Conservation (phyloP, 1,140 invertebrate species). For the Cydia pomonella region DNA sequence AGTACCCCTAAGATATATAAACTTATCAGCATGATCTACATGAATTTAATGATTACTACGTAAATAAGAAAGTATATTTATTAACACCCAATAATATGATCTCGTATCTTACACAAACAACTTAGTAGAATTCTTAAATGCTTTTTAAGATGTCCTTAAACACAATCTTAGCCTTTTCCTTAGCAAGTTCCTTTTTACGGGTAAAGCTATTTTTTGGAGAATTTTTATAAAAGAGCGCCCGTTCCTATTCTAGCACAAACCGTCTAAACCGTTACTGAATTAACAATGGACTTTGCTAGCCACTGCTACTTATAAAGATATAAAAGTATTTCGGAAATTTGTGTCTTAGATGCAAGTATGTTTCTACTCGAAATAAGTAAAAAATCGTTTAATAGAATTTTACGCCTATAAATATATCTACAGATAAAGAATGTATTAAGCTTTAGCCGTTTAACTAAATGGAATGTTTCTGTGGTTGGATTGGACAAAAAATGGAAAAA, state of each 20-base stretch:
- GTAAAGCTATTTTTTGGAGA: not conserved
- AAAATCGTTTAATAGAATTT: not conserved
- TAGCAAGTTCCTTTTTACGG: no score
- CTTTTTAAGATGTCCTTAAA: no score
- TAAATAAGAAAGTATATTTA: no score
- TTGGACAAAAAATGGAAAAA: slow-evolving; percentile 12
- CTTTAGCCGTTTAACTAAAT: not conserved
- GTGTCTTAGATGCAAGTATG: not conserved
- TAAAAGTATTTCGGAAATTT: not conserved
- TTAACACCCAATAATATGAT: no score
- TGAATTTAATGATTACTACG: no score
- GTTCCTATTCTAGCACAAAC: slow-evolving; percentile 3
- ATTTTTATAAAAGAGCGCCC: not conserved
- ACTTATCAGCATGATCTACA: no score
- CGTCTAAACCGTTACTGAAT: not conserved
- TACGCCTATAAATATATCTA: not conserved
- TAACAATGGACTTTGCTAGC: not conserved
- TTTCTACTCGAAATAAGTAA: not conserved
- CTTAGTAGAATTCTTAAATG: no score
- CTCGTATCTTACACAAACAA: no score
- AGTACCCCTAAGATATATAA: no score
- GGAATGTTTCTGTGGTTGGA: not conserved
- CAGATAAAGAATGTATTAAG: not conserved
- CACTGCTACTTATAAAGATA: not conserved
- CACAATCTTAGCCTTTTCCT: no score